These are phyloP conservation scores for Patagioenas fasciata DNA, from an alignment of 2,113 vertebrate genomes.

Conservation along the genomic window DNA sequence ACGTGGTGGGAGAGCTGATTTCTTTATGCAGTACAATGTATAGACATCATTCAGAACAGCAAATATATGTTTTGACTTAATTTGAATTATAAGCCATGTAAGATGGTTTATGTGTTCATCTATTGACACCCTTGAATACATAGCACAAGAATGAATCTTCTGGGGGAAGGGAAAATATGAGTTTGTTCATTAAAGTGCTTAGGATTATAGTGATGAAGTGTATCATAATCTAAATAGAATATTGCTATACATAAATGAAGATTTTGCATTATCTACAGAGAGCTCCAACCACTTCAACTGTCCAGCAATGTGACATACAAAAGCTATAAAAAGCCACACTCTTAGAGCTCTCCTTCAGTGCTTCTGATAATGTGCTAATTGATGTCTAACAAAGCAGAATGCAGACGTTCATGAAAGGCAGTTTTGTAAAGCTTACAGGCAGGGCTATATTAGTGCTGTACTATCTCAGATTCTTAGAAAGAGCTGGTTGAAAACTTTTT, in stretches of 20 bases:
- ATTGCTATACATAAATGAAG: not conserved
- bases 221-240: not conserved
- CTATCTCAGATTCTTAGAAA: not conserved
- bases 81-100: not conserved
- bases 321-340: not conserved
- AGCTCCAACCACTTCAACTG: not conserved
- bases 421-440: not conserved
- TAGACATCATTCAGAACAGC: not conserved
- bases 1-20: not conserved
- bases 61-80: not conserved
- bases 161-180: not conserved
- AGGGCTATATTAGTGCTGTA: not conserved
- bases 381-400: slow-evolving; percentile 25
- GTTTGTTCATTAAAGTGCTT: not conserved
- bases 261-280: not conserved
- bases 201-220: not conserved
- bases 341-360: not conserved
- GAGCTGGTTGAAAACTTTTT: slow-evolving; percentile 5
- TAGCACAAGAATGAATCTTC: not conserved
- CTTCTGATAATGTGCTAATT: not conserved
- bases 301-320: not conserved
- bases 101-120: not conserved
- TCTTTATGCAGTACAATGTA: not conserved
- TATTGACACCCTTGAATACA: not conserved
- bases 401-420: not conserved